These are phyloP conservation scores for Leucophenga varia DNA, from an alignment of 1,140 invertebrate genomes.

Conservation along the genomic window DNA sequence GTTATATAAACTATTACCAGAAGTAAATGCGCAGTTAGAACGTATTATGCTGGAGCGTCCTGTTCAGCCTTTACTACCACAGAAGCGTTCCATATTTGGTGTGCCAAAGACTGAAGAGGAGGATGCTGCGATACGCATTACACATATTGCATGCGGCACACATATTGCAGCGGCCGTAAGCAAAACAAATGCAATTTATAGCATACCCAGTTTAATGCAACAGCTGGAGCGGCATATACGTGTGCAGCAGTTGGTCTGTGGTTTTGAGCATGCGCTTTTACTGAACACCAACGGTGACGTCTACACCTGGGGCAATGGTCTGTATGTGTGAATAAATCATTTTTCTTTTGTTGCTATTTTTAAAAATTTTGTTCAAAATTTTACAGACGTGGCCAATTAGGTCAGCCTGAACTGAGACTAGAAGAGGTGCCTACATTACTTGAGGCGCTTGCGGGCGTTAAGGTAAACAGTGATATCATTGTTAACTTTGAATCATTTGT, in stretches of 20 bases:
- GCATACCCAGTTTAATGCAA: slow-evolving; percentile 63
- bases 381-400: slow-evolving; percentile 79
- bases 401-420: slow-evolving; percentile 69
- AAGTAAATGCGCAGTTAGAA: slow-evolving; percentile 18
- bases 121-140: slow-evolving; percentile 26
- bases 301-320: slow-evolving; percentile 79
- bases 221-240: slow-evolving; percentile 59
- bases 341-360: slow-evolving; percentile 5
- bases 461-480: slow-evolving; percentile 41
- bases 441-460: slow-evolving; percentile 72
- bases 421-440: slow-evolving; percentile 65
- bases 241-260: slow-evolving; percentile 69
- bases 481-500: too few species aligned
- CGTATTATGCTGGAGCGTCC: slow-evolving; percentile 28
- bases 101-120: slow-evolving; percentile 7
- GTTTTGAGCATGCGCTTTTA: slow-evolving; percentile 77
- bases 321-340: slow-evolving; percentile 60
- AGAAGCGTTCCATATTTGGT: slow-evolving; percentile 38
- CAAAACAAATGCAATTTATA: slow-evolving; percentile 61
- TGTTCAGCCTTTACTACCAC: slow-evolving; percentile 5
- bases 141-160: slow-evolving; percentile 55
- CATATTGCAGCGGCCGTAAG: slow-evolving; percentile 59
- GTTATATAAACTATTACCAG: slow-evolving; percentile 28
- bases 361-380: slow-evolving; percentile 6
- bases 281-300: slow-evolving; percentile 72